A percentile compares a stretch with the other conserved stretches of the same genome.
Conservation (phyloP, 1,140 invertebrate genomes). For the Capitella teleta region DNA sequence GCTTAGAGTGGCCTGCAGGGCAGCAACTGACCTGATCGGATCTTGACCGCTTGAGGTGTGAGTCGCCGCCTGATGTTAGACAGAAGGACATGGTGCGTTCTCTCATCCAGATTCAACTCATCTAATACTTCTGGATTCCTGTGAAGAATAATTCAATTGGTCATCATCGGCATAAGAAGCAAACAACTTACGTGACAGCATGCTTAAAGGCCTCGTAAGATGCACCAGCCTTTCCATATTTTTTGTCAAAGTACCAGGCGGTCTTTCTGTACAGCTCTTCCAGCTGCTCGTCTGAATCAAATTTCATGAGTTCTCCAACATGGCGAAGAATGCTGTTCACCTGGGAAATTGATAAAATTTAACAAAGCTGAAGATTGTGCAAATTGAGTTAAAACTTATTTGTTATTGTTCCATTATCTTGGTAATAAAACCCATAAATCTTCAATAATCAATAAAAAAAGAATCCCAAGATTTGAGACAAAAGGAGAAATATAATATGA, state of each 20-base stretch:
- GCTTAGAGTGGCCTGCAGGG: no score
- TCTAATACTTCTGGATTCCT: constrained; percentile 62
- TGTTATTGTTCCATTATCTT: neutral
- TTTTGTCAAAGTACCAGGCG: constrained; percentile 98
- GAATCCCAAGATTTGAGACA: no score
- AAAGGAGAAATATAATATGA: no score
- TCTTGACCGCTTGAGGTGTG: constrained; percentile 96
- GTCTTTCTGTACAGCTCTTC: constrained; percentile 93
- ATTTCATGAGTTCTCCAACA: constrained; percentile 87
- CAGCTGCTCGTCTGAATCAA: constrained; percentile 78
- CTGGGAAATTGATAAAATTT: constrained; percentile 15
- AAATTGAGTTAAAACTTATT: neutral
- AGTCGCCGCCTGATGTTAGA: constrained; percentile 92
- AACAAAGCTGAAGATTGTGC: neutral
- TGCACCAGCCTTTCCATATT: constrained; percentile 88
- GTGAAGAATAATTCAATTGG: constrained; percentile 6
- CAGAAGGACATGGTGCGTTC: constrained; percentile 83
- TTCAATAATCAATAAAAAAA: no score
- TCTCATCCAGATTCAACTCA: constrained; percentile 87
- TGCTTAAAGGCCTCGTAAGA: constrained; percentile 98
- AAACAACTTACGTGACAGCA: constrained; percentile 72
- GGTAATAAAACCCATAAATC: no score
- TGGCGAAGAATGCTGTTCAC: constrained; percentile 91
- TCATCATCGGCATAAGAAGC: neutral
- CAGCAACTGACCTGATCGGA: constrained; percentile 58